A percentile compares a stretch with the other conserved stretches of the same genome.
Evolutionary conservation across 2,797 vertebrate genomes (phyloP).

Genomic region (Sebastes itinus): DNA sequence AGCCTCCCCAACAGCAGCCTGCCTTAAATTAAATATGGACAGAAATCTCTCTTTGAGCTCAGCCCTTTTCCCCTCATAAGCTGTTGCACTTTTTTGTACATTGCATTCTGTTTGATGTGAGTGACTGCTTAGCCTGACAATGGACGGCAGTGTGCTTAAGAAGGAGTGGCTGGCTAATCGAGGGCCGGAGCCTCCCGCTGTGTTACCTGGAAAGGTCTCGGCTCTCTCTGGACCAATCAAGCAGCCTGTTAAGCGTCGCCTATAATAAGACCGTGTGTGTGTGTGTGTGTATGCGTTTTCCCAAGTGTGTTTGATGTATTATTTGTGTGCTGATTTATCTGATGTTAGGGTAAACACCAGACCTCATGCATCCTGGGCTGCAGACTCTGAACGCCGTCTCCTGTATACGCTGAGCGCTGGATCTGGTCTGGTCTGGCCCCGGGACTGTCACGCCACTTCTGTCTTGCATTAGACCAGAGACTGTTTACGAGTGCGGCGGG

Average conservation of each 20-base stretch:
- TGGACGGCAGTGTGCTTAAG: conserved; percentile 39
- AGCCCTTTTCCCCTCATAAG: conserved; percentile 63
- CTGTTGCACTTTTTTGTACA: conserved; percentile 61
- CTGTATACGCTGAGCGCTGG: conserved; percentile 7
- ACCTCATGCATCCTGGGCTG: conserved; percentile 29
- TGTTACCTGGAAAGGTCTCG: conserved; percentile 68
- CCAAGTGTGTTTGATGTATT: conserved; percentile 72
- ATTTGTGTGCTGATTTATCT: conserved; percentile 71
- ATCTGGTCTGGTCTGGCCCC: conserved; percentile 48
- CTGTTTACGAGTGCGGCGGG: conserved; percentile 69
- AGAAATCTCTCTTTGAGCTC: conserved; percentile 70
- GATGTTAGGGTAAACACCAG: conserved; percentile 63
- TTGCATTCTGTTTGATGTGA: conserved; percentile 73
- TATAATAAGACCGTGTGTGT: conserved; percentile 49
- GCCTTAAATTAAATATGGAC: conserved; percentile 78
- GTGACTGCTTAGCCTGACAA: conserved; percentile 63
- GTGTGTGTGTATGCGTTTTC: conserved; percentile 22
- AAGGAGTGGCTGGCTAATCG: conserved; percentile 57
- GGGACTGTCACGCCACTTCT: conserved; percentile 61
- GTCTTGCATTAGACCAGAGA: conserved; percentile 73
- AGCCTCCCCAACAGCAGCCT: conserved; percentile 70
- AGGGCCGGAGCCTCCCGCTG: conserved; percentile 51
- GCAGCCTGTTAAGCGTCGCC: conserved; percentile 49
- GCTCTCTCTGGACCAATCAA: conserved; percentile 59
- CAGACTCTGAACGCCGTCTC: conserved; percentile 27